Evolutionary conservation across 1,140 invertebrate genomes (phyloP).

Genomic region (Scaptomyza montana): DNA sequence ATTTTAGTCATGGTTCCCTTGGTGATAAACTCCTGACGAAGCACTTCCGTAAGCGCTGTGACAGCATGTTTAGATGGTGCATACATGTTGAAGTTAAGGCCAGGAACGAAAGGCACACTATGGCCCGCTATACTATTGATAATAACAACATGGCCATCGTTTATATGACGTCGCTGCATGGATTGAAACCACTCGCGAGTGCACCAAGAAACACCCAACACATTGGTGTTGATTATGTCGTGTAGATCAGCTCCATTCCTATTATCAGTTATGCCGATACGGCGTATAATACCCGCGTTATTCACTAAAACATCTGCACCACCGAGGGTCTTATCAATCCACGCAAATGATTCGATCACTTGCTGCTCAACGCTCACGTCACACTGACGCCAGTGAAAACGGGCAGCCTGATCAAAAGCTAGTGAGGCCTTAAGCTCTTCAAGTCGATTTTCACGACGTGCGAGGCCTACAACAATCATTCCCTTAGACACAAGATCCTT

Average conservation of each 20-base stretch:
- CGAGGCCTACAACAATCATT: conserved; percentile 88
- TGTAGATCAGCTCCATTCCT: conserved; percentile 55
- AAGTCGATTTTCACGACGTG: conserved; percentile 86
- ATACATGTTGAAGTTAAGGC: conserved; percentile 84
- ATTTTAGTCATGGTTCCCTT: conserved; percentile 61
- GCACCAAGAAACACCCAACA: conserved; percentile 86
- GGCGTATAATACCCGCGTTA: conserved; percentile 86
- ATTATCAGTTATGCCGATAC: conserved; percentile 51
- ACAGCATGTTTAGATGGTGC: conserved; percentile 86
- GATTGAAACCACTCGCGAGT: conserved; percentile 85
- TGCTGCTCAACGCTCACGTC: conserved; percentile 87
- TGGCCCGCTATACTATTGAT: conserved; percentile 85
- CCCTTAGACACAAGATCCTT: conserved; percentile 84
- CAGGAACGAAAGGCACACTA: conserved; percentile 71
- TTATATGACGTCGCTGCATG: conserved; percentile 86
- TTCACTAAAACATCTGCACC: conserved; percentile 88
- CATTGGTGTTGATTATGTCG: conserved; percentile 79
- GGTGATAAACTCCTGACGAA: conserved; percentile 87
- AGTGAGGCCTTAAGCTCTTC: conserved; percentile 49
- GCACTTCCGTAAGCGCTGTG: conserved; percentile 85
- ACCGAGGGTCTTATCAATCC: conserved; percentile 86
- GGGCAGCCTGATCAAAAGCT: conserved; percentile 40
- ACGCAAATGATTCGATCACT: conserved; percentile 86
- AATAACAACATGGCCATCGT: conserved; percentile 86
- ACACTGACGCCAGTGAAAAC: conserved; percentile 84